Conservation (phyloP, 2,888 invertebrate genomes). For the Macaria liturata region DNA sequence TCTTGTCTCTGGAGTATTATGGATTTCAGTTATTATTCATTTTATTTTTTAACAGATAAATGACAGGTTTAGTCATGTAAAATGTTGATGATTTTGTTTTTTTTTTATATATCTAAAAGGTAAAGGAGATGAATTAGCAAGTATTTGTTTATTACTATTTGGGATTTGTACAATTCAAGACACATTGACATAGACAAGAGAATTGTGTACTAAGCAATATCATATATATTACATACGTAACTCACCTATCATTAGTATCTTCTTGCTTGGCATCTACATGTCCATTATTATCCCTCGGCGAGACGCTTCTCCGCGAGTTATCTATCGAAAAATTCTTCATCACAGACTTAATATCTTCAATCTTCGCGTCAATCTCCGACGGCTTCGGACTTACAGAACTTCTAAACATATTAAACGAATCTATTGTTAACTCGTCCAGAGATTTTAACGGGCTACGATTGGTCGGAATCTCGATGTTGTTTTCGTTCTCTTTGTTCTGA, state of each 20-base stretch:
- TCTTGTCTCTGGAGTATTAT: too few species aligned
- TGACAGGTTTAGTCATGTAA: too few species aligned
- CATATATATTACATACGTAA: too few species aligned
- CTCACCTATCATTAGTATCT: conserved; percentile 80
- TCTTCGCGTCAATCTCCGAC: conserved; percentile 69
- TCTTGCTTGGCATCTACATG: conserved; percentile 68
- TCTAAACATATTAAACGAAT: conserved; percentile 70
- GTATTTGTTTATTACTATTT: too few species aligned
- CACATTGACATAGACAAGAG: too few species aligned
- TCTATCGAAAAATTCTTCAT: conserved; percentile 74
- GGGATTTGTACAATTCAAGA: too few species aligned
- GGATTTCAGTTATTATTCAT: too few species aligned
- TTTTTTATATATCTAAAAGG: too few species aligned
- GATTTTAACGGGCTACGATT: conserved; percentile 67
- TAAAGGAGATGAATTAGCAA: too few species aligned
- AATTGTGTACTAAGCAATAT: too few species aligned
- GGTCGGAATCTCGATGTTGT: conserved; percentile 42
- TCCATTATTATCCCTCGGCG: conserved; percentile 78
- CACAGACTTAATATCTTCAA: conserved; percentile 75
- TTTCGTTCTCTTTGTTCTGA: conserved; percentile 52
- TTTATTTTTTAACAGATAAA: too few species aligned
- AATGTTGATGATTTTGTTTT: too few species aligned
- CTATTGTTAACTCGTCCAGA: conserved; percentile 68
- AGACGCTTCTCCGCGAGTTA: conserved; percentile 63
- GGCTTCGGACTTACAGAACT: conserved; percentile 76